Evolutionary conservation across 1,140 invertebrate species (phyloP).

Genomic region (Vanessa tameamea): DNA sequence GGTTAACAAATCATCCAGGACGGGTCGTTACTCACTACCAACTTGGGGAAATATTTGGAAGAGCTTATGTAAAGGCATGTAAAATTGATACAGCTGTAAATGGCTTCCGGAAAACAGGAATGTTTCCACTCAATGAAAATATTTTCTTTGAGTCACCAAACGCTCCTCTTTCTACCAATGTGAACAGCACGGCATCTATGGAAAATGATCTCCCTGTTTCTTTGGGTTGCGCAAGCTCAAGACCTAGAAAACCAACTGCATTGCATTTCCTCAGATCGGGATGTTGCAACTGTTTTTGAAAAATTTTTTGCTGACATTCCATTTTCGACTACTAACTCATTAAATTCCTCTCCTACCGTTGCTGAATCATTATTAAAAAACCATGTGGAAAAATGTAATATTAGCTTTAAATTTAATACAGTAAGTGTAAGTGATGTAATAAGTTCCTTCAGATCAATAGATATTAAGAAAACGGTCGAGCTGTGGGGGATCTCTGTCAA

Average conservation of each 20-base stretch:
- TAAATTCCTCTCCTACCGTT: too few species aligned
- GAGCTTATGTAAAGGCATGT: slow-evolving; percentile 50
- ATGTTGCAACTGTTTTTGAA: too few species aligned
- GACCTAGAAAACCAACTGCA: slow-evolving; percentile 23
- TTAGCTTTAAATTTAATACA: too few species aligned
- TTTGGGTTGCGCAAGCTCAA: slow-evolving; percentile 8
- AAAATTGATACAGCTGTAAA: slow-evolving; percentile 42
- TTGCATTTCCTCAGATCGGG: too few species aligned
- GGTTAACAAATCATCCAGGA: slow-evolving; percentile 49
- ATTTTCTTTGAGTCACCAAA: slow-evolving; percentile 37
- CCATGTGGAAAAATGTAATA: too few species aligned
- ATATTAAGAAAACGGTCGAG: too few species aligned
- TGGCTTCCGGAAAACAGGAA: slow-evolving; percentile 43
- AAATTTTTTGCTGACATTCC: too few species aligned
- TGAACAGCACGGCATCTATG: slow-evolving; percentile 14
- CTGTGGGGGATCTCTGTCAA: too few species aligned
- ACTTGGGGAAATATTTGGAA: slow-evolving; percentile 48
- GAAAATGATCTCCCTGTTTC: not conserved
- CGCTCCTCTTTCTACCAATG: slow-evolving; percentile 21
- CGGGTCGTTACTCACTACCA: slow-evolving; percentile 49
- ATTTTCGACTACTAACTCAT: too few species aligned
- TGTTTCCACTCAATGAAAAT: slow-evolving; percentile 41
- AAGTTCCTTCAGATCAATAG: too few species aligned
- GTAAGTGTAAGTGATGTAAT: too few species aligned
- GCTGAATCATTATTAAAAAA: too few species aligned